These are phyloP conservation scores for Sylvilagus floridanus DNA, from an alignment of 2,797 vertebrate species.

Conservation along the genomic window DNA sequence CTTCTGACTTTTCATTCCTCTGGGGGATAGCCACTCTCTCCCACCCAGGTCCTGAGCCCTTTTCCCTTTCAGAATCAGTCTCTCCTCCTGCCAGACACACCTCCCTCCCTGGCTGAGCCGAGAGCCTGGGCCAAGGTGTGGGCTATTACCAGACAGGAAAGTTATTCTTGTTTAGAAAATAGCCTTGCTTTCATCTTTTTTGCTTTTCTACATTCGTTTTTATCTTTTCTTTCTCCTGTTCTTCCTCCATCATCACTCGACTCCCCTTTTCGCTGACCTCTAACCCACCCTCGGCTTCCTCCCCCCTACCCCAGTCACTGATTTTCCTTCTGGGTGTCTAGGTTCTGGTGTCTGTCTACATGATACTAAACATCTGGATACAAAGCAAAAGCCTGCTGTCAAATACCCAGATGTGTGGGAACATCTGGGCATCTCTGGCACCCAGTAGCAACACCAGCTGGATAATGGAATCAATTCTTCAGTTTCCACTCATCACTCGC, in stretches of 20 bases:
- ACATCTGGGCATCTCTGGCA: constrained; percentile 71
- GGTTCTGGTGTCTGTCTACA: constrained; percentile 41
- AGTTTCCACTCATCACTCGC: constrained; percentile 67
- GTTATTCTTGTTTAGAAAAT: neutral
- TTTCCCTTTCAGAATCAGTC: neutral
- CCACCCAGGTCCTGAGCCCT: fast-evolving
- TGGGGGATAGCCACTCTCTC: neutral
- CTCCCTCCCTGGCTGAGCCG: neutral
- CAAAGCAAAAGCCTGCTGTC: constrained; percentile 13
- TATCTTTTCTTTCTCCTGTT: neutral
- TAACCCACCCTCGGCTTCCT: neutral
- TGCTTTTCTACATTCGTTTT: neutral
- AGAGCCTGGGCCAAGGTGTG: neutral
- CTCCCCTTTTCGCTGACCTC: neutral
- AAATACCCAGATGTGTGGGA: constrained; percentile 69
- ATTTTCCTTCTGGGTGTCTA: neutral
- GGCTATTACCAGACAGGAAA: neutral
- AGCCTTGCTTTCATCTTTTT: constrained; percentile 14
- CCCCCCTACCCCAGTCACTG: neutral
- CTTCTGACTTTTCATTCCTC: neutral
- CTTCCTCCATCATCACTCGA: neutral
- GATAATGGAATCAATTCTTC: constrained; percentile 74
- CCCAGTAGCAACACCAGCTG: constrained; percentile 68
- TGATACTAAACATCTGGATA: constrained; percentile 66
- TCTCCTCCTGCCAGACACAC: neutral